A percentile compares a stretch with the other conserved stretches of the same genome.
Evolutionary conservation across 2,113 vertebrate genomes (phyloP).

Genomic region (Microtus richardsoni): DNA sequence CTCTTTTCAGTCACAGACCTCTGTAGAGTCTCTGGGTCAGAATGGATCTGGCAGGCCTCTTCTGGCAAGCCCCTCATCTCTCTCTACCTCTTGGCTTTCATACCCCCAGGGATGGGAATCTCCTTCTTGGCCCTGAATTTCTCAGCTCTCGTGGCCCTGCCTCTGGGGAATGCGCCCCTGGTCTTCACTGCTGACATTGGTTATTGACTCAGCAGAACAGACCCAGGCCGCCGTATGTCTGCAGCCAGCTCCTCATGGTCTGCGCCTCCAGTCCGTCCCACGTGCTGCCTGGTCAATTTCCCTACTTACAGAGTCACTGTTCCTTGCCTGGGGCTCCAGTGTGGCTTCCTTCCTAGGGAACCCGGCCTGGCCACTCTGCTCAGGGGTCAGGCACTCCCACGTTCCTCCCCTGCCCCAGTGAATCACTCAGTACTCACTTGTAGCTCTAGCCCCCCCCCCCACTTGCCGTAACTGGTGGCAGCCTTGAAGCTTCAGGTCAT

Average conservation of each 20-base stretch:
- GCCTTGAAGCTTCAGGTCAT: not conserved
- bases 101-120: not conserved
- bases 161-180: not conserved
- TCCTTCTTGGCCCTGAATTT: not conserved
- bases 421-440: too few relatives aligned
- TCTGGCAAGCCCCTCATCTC: accelerated
- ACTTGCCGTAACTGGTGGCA: not conserved
- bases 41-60: not conserved
- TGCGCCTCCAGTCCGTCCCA: not conserved
- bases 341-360: not conserved
- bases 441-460: not conserved
- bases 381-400: not conserved
- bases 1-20: not conserved
- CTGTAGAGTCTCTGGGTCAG: not conserved
- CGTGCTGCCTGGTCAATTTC: not conserved
- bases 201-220: not conserved
- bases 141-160: not conserved
- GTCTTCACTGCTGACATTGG: not conserved
- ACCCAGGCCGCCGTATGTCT: not conserved
- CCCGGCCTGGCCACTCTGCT: not conserved
- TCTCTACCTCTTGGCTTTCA: not conserved
- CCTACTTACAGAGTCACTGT: not conserved
- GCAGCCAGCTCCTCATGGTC: not conserved
- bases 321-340: not conserved
- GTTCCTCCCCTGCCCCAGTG: not conserved